A percentile compares a stretch with the other conserved stretches of the same genome.
Evolutionary conservation across 2,113 vertebrate species (phyloP).

Genomic region (Leuciscus idus): DNA sequence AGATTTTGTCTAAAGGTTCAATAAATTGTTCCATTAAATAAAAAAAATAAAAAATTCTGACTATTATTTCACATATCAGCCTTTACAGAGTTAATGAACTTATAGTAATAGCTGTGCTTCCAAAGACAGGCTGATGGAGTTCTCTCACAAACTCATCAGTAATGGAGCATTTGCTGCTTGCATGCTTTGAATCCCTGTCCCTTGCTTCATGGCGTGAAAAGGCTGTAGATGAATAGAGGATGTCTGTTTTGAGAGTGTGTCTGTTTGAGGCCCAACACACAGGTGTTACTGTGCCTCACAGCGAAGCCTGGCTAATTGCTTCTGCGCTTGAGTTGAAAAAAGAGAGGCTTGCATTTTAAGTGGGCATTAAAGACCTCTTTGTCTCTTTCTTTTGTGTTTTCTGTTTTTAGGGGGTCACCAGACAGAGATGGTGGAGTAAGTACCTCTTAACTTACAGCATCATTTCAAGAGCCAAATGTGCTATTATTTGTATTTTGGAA

Average conservation of each 20-base stretch:
- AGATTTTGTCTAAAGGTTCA: background rate
- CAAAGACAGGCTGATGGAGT: background rate
- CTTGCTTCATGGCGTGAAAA: background rate
- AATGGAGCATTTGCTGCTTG: background rate
- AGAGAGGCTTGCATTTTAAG: constrained; percentile 26
- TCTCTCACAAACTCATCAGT: background rate
- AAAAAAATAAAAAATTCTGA: too few relatives aligned
- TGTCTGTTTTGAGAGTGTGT: constrained; percentile 8
- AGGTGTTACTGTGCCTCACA: constrained; percentile 18
- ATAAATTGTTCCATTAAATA: background rate
- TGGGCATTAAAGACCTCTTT: constrained; percentile 44
- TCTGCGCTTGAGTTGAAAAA: constrained; percentile 46
- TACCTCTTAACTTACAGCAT: constrained; percentile 61
- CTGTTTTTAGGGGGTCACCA: constrained; percentile 88
- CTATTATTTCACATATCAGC: background rate
- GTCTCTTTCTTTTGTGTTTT: constrained; percentile 36
- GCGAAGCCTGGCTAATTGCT: constrained; percentile 40
- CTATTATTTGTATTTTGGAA: constrained; percentile 13
- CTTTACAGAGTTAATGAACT: background rate
- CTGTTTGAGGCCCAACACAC: background rate
- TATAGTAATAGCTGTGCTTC: background rate
- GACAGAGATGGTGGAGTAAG: constrained; percentile 96
- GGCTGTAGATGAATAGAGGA: background rate
- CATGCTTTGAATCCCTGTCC: background rate
- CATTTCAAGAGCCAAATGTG: background rate